phyloP scores from a whole-genome alignment of 2,888 invertebrate species.

The Platycnemis pennipes region DNA sequence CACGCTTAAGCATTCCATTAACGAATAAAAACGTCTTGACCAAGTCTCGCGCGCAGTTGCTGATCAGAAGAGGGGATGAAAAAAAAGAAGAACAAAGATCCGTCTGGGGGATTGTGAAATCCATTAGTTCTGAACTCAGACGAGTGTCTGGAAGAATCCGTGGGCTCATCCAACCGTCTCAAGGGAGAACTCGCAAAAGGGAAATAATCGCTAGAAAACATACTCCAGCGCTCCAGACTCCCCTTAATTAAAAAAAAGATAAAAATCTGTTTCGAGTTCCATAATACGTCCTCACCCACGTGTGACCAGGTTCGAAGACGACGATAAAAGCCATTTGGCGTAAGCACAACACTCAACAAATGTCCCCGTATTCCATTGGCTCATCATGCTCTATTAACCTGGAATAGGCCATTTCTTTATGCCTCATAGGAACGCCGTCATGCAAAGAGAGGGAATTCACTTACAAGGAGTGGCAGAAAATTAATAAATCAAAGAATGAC shows the following conservation, averaged over 20 bases:
- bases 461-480: no score
- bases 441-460: no score
- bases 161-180: not conserved
- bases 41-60: not conserved
- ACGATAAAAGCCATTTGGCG: not conserved
- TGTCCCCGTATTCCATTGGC: not conserved
- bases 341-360: not conserved
- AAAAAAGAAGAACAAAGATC: not conserved
- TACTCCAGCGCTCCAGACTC: not conserved
- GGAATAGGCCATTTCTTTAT: not conserved
- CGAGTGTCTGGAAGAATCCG: slow-evolving; percentile 11
- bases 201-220: not conserved
- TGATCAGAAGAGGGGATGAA: not conserved
- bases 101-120: not conserved
- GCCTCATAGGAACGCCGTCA: no score
- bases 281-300: not conserved
- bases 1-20: not conserved
- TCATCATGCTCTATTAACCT: not conserved
- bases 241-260: not conserved
- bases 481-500: no score
- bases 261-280: not conserved
- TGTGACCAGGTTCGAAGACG: not conserved
- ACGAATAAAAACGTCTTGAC: not conserved
- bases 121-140: not conserved
- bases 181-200: not conserved